Evolutionary conservation across 2,888 invertebrate genomes (phyloP).

Genomic region (Alloplasta piceator): DNA sequence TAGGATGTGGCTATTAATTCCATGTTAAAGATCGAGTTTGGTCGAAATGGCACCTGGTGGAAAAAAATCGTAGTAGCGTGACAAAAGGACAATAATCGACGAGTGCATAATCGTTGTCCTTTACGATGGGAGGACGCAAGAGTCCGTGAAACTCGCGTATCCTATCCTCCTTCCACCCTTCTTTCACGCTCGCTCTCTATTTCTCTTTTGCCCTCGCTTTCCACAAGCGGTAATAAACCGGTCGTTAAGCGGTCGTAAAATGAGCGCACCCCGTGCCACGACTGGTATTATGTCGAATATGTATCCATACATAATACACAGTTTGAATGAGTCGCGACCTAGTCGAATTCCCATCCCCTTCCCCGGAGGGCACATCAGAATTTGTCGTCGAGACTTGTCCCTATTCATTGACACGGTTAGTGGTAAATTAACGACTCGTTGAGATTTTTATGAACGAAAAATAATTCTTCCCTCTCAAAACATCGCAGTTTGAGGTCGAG

Average conservation of each 20-base stretch:
- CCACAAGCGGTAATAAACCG: conserved; percentile 74
- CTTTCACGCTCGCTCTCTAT: conserved; percentile 3
- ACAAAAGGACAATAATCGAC: conserved; percentile 45
- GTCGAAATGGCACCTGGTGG: conserved; percentile 17
- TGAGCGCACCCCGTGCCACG: conserved; percentile 65
- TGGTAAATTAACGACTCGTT: conserved; percentile 57
- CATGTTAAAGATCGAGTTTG: neutral
- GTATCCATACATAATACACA: conserved; percentile 24
- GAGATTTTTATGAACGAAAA: neutral
- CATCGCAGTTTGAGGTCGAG: neutral
- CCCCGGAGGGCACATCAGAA: conserved; percentile 56
- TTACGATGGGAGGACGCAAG: conserved; percentile 34
- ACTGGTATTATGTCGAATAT: conserved; percentile 40
- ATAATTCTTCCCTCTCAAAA: neutral
- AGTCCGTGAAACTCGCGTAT: conserved; percentile 49
- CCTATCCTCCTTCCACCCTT: conserved; percentile 21
- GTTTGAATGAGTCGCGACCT: conserved; percentile 53
- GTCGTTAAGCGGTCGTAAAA: conserved; percentile 79
- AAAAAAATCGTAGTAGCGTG: conserved; percentile 36
- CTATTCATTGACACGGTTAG: conserved; percentile 61
- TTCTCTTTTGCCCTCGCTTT: conserved; percentile 43
- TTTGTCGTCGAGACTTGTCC: conserved; percentile 42
- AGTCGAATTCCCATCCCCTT: neutral
- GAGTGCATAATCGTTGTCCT: conserved; percentile 44
- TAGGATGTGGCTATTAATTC: no score